Conservation (phyloP, 2,797 vertebrate genomes). For the Gastrophryne carolinensis region DNA sequence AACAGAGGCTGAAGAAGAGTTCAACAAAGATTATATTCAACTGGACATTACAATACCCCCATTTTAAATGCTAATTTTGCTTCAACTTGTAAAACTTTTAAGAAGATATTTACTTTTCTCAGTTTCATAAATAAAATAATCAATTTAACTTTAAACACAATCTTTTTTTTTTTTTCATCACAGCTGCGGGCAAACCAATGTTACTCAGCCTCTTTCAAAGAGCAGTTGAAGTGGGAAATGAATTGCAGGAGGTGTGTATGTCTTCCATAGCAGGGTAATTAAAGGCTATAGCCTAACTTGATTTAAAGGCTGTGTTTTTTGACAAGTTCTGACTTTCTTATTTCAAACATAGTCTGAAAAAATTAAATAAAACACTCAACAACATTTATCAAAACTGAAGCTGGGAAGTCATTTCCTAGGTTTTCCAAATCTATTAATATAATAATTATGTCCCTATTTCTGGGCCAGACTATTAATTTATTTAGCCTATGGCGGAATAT, state of each 20-base stretch:
- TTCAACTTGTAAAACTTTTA: background rate
- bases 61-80: too few species aligned
- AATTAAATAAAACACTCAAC: background rate
- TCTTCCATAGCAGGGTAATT: conserved; percentile 26
- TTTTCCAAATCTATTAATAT: conserved; percentile 19
- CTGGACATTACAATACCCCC: too few species aligned
- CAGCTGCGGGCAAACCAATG: background rate
- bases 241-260: background rate
- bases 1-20: too few species aligned
- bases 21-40: too few species aligned
- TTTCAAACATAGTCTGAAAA: conserved; percentile 5
- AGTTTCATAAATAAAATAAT: background rate
- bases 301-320: conserved; percentile 12
- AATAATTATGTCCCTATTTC: conserved; percentile 5
- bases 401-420: background rate
- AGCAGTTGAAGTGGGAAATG: conserved; percentile 28
- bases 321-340: conserved; percentile 14
- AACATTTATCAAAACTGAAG: conserved; percentile 1
- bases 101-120: background rate
- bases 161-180: background rate
- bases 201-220: background rate
- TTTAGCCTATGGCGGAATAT: background rate
- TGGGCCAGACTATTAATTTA: background rate
- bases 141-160: too few species aligned
- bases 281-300: conserved; percentile 9